Percentiles rank a stretch among this genome's conserved stretches.
phyloP scores from a whole-genome alignment of 2,113 vertebrate genomes.

The Rhinogobius similis region DNA sequence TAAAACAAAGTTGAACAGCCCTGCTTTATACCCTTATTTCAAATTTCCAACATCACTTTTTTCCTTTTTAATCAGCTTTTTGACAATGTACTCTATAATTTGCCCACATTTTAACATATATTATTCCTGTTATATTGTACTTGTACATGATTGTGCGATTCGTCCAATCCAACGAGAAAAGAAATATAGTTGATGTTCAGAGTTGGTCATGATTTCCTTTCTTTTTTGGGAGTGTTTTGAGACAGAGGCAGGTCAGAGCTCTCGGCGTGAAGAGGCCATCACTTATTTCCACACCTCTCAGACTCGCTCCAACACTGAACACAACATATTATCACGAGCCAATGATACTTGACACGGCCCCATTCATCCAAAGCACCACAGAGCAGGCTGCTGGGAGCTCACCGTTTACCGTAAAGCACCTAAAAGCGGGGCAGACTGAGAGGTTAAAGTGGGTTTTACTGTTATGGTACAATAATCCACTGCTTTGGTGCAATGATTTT shows the following conservation, averaged over 20 bases:
- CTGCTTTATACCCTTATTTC: too few species aligned
- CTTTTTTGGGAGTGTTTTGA: slow-evolving; percentile 15
- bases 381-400: slow-evolving; percentile 3
- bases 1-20: too few species aligned
- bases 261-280: slow-evolving; percentile 20
- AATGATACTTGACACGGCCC: slow-evolving; percentile 51
- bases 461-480: background rate
- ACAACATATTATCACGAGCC: slow-evolving; percentile 39
- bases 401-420: slow-evolving; percentile 9
- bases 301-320: slow-evolving; percentile 24
- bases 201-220: slow-evolving; percentile 5
- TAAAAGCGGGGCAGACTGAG: background rate
- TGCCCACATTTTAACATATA: too few species aligned
- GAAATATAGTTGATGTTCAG: background rate
- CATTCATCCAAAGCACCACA: slow-evolving; percentile 43
- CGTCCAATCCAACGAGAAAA: background rate
- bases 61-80: too few species aligned
- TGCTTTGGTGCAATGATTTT: background rate
- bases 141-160: background rate
- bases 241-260: slow-evolving; percentile 26
- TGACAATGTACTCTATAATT: too few species aligned
- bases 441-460: background rate
- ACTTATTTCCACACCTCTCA: slow-evolving; percentile 46
- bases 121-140: background rate
- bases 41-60: too few species aligned